Base-by-base conservation (phyloP, 2,797 vertebrate species). In the Remorina albescens region DNA sequence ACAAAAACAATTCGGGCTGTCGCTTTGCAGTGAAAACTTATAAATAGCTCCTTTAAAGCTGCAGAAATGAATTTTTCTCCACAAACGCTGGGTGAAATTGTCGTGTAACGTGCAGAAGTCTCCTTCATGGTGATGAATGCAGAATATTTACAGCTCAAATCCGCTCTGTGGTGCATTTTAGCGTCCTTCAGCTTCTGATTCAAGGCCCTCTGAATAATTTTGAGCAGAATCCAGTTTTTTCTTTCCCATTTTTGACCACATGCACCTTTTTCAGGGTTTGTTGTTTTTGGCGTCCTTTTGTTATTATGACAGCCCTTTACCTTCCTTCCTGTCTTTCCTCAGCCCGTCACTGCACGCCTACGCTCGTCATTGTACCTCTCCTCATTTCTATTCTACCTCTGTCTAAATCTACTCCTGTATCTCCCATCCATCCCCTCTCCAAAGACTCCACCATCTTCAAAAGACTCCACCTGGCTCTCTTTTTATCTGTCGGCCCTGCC, bases 341-440 rank as follows among this genome's bases (percentile, higher is more conserved):
- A 19, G 16, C 41, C 7, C 41, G 15, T 55, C 49, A 15, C 37
- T 37, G 42, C 26, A 3, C 36, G 11, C 9, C 46, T 44, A 64
- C 30, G 6, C 34, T 36, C 36, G 6, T 28, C 65, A 39, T 41
- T 12, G 4, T 53, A 12, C 54, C 7, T 28, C 32, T 50, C 54
- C 49, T 42, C 4, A 26, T 64, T 46, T 53, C 46, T 1, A 12
- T 46, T 64, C 19, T 18, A 7, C 67, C 28, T 53, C 25, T 26
- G 25, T 59, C 46, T 41, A 23, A 71, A 47, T 32, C 50, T 41
- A 6, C 7, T 46, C 42, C n/a, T 67, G 28, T 34, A 11, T 51
- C 28, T 57, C 32, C 19, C 32, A 15, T 26, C 37, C 1, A n/a
- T 1, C 61, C 25, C 26, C 23, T 16, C 37, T 62, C 56, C 67